Percentiles rank a stretch among this genome's conserved stretches.
phyloP scores from a whole-genome alignment of 2,888 invertebrate species.

The Dryobotodes eremita region DNA sequence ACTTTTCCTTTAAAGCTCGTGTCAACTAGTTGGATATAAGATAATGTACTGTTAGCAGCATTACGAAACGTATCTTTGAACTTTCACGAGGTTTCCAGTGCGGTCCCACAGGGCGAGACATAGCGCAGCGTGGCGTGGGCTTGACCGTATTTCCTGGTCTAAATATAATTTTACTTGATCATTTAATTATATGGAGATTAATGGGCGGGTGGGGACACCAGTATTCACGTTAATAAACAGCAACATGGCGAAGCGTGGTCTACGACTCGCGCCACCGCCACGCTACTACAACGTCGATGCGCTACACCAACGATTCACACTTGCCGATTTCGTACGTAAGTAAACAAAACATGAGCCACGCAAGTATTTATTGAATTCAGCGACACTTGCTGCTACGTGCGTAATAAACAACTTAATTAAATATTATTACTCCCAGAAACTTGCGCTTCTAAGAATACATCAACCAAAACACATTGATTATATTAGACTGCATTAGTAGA shows the following conservation, averaged over 20 bases:
- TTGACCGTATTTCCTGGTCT: constrained; percentile 88
- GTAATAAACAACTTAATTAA: constrained; percentile 47
- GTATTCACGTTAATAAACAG: constrained; percentile 85
- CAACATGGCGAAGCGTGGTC: constrained; percentile 25
- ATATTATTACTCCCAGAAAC: constrained; percentile 48
- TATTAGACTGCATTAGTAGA: constrained; percentile 49
- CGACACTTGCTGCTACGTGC: constrained; percentile 12
- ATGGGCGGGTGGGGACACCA: constrained; percentile 86
- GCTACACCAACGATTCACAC: background rate
- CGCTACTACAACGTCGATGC: constrained; percentile 7
- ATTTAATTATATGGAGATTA: constrained; percentile 91
- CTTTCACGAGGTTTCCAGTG: constrained; percentile 75
- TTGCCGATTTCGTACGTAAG: background rate
- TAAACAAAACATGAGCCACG: constrained; percentile 26
- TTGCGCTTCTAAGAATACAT: constrained; percentile 51
- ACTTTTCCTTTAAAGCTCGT: constrained; percentile 58
- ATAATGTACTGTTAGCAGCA: constrained; percentile 51
- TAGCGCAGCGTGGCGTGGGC: constrained; percentile 78
- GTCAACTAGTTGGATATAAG: constrained; percentile 52
- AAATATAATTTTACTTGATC: constrained; percentile 90
- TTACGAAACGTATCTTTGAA: constrained; percentile 68
- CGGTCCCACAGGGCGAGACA: constrained; percentile 76
- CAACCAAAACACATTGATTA: constrained; percentile 43
- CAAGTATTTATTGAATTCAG: constrained; percentile 16
- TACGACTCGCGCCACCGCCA: constrained; percentile 8